Evolutionary conservation across 2,797 vertebrate genomes (phyloP).

Genomic region (Peromyscus eremicus): DNA sequence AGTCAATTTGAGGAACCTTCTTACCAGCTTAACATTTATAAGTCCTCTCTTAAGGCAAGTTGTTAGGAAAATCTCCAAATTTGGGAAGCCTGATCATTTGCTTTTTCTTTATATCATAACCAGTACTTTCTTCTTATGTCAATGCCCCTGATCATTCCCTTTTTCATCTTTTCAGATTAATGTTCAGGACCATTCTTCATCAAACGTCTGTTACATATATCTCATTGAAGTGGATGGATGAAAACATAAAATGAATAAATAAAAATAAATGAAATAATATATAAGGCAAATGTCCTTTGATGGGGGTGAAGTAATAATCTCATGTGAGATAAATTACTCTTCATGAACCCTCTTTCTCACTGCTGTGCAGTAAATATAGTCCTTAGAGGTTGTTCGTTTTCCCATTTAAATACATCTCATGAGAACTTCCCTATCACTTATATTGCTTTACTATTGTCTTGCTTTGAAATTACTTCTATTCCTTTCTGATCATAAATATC

Average conservation of each 20-base stretch:
- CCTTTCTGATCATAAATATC: background rate
- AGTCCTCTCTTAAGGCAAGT: background rate
- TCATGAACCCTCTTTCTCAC: background rate
- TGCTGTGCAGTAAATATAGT: background rate
- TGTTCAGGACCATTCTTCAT: background rate
- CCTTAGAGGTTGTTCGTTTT: background rate
- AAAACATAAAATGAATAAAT: background rate
- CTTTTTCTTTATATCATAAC: conserved; percentile 4
- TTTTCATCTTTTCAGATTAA: conserved; percentile 2
- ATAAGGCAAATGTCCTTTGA: background rate
- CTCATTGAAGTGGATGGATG: background rate
- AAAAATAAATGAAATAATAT: background rate
- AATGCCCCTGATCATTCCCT: background rate
- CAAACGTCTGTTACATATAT: background rate
- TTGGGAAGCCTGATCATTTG: background rate
- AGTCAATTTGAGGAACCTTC: background rate
- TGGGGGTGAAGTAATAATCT: background rate
- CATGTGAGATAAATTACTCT: background rate
- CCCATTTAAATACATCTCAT: background rate
- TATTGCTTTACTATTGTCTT: background rate
- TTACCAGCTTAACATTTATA: conserved; percentile 44
- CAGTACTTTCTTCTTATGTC: background rate
- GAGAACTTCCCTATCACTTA: background rate
- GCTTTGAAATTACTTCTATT: background rate
- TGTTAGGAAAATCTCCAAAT: conserved; percentile 16